Conservation (phyloP, 1,140 invertebrate species). For the Heliothis subflexa region DNA sequence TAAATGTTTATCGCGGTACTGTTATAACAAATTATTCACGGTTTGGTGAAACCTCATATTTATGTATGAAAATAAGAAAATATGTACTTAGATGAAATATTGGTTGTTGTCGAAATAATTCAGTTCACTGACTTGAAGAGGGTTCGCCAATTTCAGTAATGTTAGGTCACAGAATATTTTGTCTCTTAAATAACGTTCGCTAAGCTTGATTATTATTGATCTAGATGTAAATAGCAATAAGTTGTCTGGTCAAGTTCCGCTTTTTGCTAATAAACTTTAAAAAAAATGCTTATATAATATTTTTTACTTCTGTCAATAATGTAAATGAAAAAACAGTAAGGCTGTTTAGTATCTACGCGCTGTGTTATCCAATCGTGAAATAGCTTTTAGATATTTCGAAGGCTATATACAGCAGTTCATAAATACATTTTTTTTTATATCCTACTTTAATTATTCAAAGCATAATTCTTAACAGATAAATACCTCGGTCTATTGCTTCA, state of each 20-base stretch:
- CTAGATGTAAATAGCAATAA: not conserved
- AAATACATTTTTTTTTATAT: not conserved
- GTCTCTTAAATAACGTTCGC: not conserved
- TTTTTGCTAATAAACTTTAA: not conserved
- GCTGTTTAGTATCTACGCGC: too few relatives aligned
- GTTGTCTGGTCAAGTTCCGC: not conserved
- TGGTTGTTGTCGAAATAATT: constrained; percentile 19
- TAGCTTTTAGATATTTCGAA: too few relatives aligned
- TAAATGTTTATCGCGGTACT: not conserved
- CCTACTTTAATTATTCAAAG: not conserved
- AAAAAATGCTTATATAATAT: not conserved
- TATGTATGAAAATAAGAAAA: constrained; percentile 1
- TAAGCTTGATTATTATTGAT: too few relatives aligned
- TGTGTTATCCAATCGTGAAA: too few relatives aligned
- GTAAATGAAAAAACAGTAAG: too few relatives aligned
- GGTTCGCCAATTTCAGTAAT: not conserved
- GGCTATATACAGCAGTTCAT: too few relatives aligned
- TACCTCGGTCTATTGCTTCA: not conserved
- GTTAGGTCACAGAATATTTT: not conserved
- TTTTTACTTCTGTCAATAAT: not conserved
- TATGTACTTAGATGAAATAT: constrained; percentile 12
- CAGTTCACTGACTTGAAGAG: constrained; percentile 12
- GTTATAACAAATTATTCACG: not conserved
- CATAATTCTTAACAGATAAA: not conserved
- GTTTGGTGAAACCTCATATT: not conserved